Evolutionary conservation across 2,888 invertebrate species (phyloP).

Genomic region (Cosmopolites sordidus): DNA sequence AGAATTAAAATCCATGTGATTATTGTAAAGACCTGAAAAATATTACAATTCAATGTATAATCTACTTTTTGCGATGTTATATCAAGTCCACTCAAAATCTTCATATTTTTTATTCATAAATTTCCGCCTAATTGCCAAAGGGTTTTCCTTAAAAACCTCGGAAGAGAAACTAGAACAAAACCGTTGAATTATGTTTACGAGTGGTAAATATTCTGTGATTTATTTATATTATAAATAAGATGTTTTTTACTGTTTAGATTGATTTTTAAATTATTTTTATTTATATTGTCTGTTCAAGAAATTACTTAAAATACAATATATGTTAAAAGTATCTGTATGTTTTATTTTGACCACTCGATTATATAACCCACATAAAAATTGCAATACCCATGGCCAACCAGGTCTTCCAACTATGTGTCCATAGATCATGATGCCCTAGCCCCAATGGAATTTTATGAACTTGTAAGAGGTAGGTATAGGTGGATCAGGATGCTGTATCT

Average conservation of each 20-base stretch:
- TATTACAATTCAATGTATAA: constrained; percentile 11
- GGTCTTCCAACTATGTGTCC: no score
- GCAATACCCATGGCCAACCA: no score
- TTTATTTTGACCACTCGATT: no score
- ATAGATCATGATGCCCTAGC: no score
- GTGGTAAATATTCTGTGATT: constrained; percentile 37
- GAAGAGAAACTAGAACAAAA: no score
- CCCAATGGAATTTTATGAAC: no score
- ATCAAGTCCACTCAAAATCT: constrained; percentile 15
- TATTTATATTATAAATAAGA: constrained; percentile 35
- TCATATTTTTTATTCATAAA: constrained; percentile 8
- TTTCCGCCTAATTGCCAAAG: no score
- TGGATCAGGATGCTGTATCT: no score
- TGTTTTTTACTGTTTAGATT: constrained; percentile 37
- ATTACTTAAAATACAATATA: constrained; percentile 34
- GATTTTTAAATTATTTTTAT: constrained; percentile 37
- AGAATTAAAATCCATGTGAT: constrained; percentile 16
- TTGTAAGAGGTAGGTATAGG: no score
- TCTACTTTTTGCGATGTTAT: constrained; percentile 16
- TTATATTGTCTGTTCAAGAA: constrained; percentile 36
- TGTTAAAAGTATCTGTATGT: constrained; percentile 18
- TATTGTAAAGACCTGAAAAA: constrained; percentile 13
- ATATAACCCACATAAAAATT: no score
- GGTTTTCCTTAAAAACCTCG: no score
- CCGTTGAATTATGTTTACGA: constrained; percentile 14